Evolutionary conservation across 2,797 vertebrate genomes (phyloP).

Genomic region (Nasua narica): DNA sequence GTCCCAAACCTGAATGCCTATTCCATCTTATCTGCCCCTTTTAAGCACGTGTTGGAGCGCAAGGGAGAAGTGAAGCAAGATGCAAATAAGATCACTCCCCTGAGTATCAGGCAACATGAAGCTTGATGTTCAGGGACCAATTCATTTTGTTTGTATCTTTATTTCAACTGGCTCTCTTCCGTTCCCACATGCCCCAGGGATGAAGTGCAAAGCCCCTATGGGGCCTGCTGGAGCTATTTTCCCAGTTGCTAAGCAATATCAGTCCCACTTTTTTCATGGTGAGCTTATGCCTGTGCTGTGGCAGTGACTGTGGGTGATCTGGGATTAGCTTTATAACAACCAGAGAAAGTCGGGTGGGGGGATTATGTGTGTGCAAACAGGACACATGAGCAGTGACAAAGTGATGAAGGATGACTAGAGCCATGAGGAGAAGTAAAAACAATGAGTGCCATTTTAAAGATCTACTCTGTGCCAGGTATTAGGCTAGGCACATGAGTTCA

Average conservation of each 20-base stretch:
- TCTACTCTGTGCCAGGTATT: background rate
- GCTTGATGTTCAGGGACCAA: background rate
- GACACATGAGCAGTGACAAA: slow-evolving; percentile 39
- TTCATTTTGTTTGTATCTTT: slow-evolving; percentile 39
- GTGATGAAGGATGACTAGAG: background rate
- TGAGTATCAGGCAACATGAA: background rate
- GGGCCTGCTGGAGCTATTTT: slow-evolving; percentile 67
- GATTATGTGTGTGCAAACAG: slow-evolving; percentile 62
- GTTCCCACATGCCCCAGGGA: slow-evolving; percentile 46
- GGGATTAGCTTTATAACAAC: slow-evolving; percentile 77
- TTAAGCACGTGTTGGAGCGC: background rate
- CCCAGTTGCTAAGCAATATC: slow-evolving; percentile 81
- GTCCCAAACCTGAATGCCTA: background rate
- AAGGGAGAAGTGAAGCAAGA: background rate
- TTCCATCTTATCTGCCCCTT: background rate
- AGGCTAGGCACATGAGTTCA: background rate
- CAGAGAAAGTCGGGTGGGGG: slow-evolving; percentile 30
- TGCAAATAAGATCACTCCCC: background rate
- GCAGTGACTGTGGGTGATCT: slow-evolving; percentile 73
- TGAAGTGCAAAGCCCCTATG: slow-evolving; percentile 35
- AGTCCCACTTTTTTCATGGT: slow-evolving; percentile 72
- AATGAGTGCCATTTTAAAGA: background rate
- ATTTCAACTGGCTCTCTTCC: slow-evolving; percentile 47
- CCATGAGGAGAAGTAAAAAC: background rate
- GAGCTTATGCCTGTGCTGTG: slow-evolving; percentile 78